These are phyloP conservation scores for Penaeus chinensis DNA, from an alignment of 1,140 invertebrate species.

Conservation along the genomic window DNA sequence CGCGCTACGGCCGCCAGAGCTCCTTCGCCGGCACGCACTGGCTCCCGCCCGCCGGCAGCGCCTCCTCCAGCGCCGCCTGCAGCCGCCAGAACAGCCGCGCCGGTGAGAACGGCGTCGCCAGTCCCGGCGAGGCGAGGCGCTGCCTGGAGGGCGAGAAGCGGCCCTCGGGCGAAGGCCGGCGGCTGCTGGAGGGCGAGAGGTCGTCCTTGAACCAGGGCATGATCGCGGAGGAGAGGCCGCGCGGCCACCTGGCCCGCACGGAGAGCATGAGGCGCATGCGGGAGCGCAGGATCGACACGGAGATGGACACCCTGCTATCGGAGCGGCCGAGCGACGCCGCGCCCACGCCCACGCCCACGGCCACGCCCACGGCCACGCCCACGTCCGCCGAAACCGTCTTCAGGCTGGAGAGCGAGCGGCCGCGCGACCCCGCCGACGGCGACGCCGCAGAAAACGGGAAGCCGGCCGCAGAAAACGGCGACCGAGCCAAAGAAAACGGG, in stretches of 20 bases:
- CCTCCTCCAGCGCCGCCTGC: constrained; percentile 30
- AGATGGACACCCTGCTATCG: constrained; percentile 41
- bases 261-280: constrained; percentile 28
- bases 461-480: neutral
- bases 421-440: neutral
- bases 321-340: neutral
- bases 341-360: neutral
- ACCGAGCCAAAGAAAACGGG: constrained; percentile 5
- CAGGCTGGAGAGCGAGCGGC: neutral
- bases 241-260: neutral
- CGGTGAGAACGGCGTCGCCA: constrained; percentile 18
- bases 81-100: constrained; percentile 51
- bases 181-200: constrained; percentile 39
- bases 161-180: constrained; percentile 39
- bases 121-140: constrained; percentile 22
- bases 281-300: constrained; percentile 26
- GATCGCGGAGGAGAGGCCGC: constrained; percentile 46
- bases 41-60: constrained; percentile 24
- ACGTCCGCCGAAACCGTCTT: neutral
- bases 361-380: neutral
- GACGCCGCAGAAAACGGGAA: neutral
- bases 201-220: constrained; percentile 4
- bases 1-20: constrained; percentile 61
- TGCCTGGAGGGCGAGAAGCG: constrained; percentile 34
- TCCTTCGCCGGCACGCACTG: constrained; percentile 56